Evolutionary conservation across 2,113 vertebrate species (phyloP).

Genomic region (Morone saxatilis): DNA sequence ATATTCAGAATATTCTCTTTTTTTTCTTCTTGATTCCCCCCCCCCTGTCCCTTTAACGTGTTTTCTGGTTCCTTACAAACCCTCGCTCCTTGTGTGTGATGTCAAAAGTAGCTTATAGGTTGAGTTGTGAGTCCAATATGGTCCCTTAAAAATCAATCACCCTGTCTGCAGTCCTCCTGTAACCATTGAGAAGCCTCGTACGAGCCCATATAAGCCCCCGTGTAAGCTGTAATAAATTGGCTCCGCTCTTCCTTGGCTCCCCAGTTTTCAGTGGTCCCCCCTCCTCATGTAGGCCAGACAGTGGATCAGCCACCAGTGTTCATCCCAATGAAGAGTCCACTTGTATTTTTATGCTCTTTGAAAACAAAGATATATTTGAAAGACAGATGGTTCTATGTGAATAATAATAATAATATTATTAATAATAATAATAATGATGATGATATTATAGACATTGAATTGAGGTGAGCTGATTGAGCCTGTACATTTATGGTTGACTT

Average conservation of each 20-base stretch:
- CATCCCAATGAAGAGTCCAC: slow-evolving; percentile 74
- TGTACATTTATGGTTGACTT: slow-evolving; percentile 76
- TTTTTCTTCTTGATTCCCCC: slow-evolving; percentile 16
- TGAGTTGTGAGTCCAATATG: slow-evolving; percentile 58
- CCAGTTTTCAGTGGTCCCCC: slow-evolving; percentile 53
- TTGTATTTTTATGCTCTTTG: slow-evolving; percentile 83
- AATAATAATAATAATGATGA: slow-evolving; percentile 22
- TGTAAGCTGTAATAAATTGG: slow-evolving; percentile 61
- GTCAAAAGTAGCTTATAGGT: slow-evolving; percentile 62
- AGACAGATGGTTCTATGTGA: slow-evolving; percentile 77
- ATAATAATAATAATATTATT: slow-evolving; percentile 44
- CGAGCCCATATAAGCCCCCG: slow-evolving; percentile 17
- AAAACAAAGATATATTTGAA: slow-evolving; percentile 81
- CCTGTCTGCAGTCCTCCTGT: slow-evolving; percentile 56
- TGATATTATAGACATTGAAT: slow-evolving; percentile 54
- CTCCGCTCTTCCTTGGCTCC: slow-evolving; percentile 50
- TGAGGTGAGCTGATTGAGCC: slow-evolving; percentile 69
- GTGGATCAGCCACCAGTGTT: slow-evolving; percentile 68
- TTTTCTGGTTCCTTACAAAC: slow-evolving; percentile 24
- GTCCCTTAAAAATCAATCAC: slow-evolving; percentile 30
- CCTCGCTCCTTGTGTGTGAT: slow-evolving; percentile 37
- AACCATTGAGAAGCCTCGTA: slow-evolving; percentile 53
- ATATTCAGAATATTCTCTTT: slow-evolving; percentile 18
- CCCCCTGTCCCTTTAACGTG: background rate
- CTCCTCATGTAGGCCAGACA: slow-evolving; percentile 57